Evolutionary conservation across 2,888 invertebrate species (phyloP), one percentile per base, ranked within the genome.

Genomic region (Volucella zonaria): DNA sequence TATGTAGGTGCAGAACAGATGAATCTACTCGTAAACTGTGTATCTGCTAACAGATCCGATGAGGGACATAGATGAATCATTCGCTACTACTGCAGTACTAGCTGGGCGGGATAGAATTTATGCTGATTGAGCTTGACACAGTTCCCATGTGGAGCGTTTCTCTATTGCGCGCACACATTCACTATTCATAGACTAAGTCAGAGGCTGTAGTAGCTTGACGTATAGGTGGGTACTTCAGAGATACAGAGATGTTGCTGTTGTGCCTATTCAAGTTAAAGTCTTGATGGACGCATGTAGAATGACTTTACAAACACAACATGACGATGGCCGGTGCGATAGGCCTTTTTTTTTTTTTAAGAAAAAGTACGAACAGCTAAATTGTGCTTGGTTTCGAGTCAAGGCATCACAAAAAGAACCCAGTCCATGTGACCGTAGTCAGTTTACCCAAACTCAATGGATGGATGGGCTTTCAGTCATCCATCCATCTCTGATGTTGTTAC

Each of bases 81-180:
- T 11, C 11, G 12, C 11, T 42, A 11, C 43, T 9, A 11, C 31
- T 67, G 38, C 10, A 56, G 68, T 71, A 73, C 85, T 81, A 61
- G 66, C 64, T 76, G 66, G 31, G 31, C 59, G 76, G 73, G 73
- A 85, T 85, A 85, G 81, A 85, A 85, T 85, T 85, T 81, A 85
- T 85, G 80, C 66, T 85, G 85, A 85, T 85, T 85, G 85, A 85
- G 85, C 85, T 85, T 85, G 85, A 85, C 85, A 85, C 80, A 85
- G 81, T 85, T 85, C 81, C 85, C 85, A 85, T 85, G 76, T 85
- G 85, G 85, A 85, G 73, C 85, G 80, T 77, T 85, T 85, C 81
- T 62, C 80, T 73, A 31, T 31, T 31, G 31, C 31, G 31, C 71
- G 76, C 81, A 66, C 73, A 64, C 73, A 73, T 81, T 81, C 81